A percentile compares a stretch with the other conserved stretches of the same genome.
These are phyloP conservation scores for Scomber japonicus DNA, from an alignment of 2,113 vertebrate genomes.

Conservation along the genomic window DNA sequence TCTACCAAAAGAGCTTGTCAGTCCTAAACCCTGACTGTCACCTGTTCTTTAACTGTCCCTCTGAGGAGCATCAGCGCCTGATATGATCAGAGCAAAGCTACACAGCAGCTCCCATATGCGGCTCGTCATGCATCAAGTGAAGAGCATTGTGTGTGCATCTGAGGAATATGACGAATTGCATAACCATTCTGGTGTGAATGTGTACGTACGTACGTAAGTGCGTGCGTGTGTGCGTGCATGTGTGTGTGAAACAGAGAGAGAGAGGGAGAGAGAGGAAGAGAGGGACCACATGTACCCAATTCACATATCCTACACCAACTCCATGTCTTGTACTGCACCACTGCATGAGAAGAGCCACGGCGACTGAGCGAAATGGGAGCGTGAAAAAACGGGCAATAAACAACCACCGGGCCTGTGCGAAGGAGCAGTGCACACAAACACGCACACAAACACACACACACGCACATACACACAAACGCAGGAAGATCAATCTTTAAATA, in stretches of 20 bases:
- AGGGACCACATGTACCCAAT: slow-evolving; percentile 67
- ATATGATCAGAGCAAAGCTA: slow-evolving; percentile 24
- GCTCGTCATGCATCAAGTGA: slow-evolving; percentile 35
- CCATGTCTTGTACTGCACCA: slow-evolving; percentile 73
- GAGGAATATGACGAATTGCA: slow-evolving; percentile 78
- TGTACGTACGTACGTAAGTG: slow-evolving; percentile 27
- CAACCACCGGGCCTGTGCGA: slow-evolving; percentile 71
- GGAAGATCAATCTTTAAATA: slow-evolving; percentile 84
- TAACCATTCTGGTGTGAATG: slow-evolving; percentile 66
- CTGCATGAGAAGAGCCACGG: slow-evolving; percentile 55
- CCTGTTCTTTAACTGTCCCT: slow-evolving; percentile 44
- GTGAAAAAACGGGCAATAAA: slow-evolving; percentile 72
- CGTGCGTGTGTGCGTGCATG: slow-evolving; percentile 33
- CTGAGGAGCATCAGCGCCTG: slow-evolving; percentile 17
- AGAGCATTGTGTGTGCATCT: slow-evolving; percentile 54
- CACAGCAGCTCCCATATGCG: slow-evolving; percentile 35
- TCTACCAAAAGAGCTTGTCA: slow-evolving; percentile 41
- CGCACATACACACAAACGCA: slow-evolving; percentile 51
- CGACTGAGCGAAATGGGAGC: slow-evolving; percentile 52
- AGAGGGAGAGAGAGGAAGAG: slow-evolving; percentile 15
- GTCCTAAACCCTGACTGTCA: slow-evolving; percentile 34
- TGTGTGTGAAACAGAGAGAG: slow-evolving; percentile 36
- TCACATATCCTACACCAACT: slow-evolving; percentile 67
- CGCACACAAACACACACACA: slow-evolving; percentile 9
- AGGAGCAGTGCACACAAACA: slow-evolving; percentile 14